Evolutionary conservation across 2,888 invertebrate species (phyloP).

Genomic region (Palloptera scutellata): DNA sequence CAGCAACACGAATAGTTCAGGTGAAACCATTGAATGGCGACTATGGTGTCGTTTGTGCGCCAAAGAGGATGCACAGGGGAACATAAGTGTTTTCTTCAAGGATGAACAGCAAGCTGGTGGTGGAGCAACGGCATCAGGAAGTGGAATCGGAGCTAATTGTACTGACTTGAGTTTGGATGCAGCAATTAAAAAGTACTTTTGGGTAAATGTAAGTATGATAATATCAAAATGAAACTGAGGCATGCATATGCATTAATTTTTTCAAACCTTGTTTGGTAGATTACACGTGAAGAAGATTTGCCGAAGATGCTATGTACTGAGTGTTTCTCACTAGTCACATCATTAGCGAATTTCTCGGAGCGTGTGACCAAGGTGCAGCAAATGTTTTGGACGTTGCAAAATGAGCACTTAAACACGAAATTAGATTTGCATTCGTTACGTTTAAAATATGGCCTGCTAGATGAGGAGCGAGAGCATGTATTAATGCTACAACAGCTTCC

Average conservation of each 20-base stretch:
- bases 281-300: slow-evolving; percentile 49
- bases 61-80: slow-evolving; percentile 48
- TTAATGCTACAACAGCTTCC: slow-evolving; percentile 35
- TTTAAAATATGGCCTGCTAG: slow-evolving; percentile 45
- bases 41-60: slow-evolving; percentile 46
- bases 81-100: slow-evolving; percentile 51
- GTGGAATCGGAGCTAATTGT: not conserved
- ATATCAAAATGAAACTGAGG: not conserved
- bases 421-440: slow-evolving; percentile 35
- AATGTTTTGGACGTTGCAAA: slow-evolving; percentile 51
- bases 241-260: not conserved
- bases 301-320: slow-evolving; percentile 54
- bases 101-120: slow-evolving; percentile 38
- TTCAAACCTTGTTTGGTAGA: slow-evolving; percentile 38
- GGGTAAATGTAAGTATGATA: slow-evolving; percentile 49
- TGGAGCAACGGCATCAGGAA: not conserved
- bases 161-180: slow-evolving; percentile 46
- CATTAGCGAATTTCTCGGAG: slow-evolving; percentile 53
- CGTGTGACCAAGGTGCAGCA: slow-evolving; percentile 56
- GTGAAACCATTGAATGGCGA: slow-evolving; percentile 4
- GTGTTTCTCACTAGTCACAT: slow-evolving; percentile 52
- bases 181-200: slow-evolving; percentile 55
- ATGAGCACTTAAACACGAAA: slow-evolving; percentile 3
- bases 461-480: slow-evolving; percentile 38
- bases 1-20: too few relatives aligned